These are phyloP conservation scores for Myotis brandtii DNA, from an alignment of 2,113 vertebrate genomes.

Conservation along the genomic window DNA sequence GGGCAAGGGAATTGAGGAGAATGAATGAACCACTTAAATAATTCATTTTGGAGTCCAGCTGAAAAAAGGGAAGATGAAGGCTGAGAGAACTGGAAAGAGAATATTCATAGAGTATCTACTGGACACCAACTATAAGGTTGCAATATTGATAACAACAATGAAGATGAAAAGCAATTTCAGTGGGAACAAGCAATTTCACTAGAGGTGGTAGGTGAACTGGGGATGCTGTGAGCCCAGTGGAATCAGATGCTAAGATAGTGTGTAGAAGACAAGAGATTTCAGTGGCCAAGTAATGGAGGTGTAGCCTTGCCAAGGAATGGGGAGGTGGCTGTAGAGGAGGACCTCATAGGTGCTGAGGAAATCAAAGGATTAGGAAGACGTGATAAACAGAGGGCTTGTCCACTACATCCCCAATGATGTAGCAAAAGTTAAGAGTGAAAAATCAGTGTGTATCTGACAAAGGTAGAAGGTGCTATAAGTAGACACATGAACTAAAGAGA, in stretches of 20 bases:
- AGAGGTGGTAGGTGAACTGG: fast-evolving
- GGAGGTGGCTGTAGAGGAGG: neutral
- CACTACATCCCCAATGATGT: neutral
- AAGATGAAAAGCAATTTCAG: neutral
- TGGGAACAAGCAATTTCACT: no score
- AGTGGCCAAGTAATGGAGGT: neutral
- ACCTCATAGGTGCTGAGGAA: neutral
- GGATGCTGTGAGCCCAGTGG: neutral
- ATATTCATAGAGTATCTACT: neutral
- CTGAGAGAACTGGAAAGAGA: neutral
- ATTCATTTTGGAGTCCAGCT: neutral
- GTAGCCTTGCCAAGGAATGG: neutral
- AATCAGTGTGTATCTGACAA: neutral
- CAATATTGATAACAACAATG: fast-evolving
- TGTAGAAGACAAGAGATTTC: neutral
- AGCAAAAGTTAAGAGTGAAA: neutral
- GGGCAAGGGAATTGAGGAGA: neutral
- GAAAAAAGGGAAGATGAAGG: neutral
- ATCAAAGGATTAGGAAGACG: neutral
- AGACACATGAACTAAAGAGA: neutral
- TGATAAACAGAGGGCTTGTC: neutral
- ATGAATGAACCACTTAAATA: no score
- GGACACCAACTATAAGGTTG: no score
- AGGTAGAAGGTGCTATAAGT: neutral
- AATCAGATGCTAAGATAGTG: neutral